phyloP scores from a whole-genome alignment of 2,797 vertebrate genomes.

The Bradypodion ventrale region DNA sequence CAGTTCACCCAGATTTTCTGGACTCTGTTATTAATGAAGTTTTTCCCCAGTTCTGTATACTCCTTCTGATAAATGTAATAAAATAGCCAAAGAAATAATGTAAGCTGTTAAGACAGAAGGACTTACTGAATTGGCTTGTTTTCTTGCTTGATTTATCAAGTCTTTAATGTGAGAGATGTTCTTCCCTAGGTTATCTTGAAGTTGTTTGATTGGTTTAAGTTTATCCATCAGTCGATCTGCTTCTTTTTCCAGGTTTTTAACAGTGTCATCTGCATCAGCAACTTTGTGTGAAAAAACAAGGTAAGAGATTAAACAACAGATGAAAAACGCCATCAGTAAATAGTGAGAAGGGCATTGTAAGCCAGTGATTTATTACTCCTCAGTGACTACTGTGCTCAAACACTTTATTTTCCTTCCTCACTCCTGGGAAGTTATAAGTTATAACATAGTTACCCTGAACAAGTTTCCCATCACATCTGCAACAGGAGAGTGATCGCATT shows the following conservation, averaged over 20 bases:
- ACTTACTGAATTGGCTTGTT: conserved; percentile 97
- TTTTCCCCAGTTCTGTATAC: background rate
- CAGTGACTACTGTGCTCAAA: background rate
- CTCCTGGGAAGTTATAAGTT: background rate
- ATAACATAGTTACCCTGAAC: background rate
- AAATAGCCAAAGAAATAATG: background rate
- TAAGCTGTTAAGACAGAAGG: conserved; percentile 31
- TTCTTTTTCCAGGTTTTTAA: conserved; percentile 92
- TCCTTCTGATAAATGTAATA: conserved; percentile 18
- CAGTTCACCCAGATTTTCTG: background rate
- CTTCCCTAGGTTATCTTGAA: conserved; percentile 92
- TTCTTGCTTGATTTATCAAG: conserved; percentile 96
- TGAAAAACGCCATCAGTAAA: conserved; percentile 22
- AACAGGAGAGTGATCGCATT: background rate
- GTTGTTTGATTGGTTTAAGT: conserved; percentile 92
- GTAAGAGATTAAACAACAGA: conserved; percentile 32
- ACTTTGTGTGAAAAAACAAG: conserved; percentile 75
- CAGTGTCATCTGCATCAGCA: conserved; percentile 90
- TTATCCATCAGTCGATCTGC: conserved; percentile 91
- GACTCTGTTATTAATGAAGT: conserved; percentile 5
- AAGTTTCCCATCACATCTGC: background rate
- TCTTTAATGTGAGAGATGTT: conserved; percentile 99
- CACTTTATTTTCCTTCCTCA: background rate
- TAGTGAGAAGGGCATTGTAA: conserved; percentile 5
- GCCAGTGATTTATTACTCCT: background rate